Evolutionary conservation across 2,113 vertebrate species (phyloP).

Genomic region (Xenopus tropicalis): DNA sequence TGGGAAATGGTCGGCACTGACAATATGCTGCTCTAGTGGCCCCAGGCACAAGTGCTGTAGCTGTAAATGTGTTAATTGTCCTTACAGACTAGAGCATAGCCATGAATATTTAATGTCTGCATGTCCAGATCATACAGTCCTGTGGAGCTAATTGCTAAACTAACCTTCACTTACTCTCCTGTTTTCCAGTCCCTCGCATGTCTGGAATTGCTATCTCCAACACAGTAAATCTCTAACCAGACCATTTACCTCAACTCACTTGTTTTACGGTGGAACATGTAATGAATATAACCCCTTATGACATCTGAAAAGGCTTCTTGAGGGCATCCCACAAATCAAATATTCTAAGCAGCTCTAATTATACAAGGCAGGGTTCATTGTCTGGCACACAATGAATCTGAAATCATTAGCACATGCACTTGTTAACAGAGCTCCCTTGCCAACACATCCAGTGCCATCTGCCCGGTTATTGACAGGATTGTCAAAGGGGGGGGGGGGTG

Average conservation of each 20-base stretch:
- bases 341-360: conserved; percentile 42
- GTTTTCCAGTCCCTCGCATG: background rate
- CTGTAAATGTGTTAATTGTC: background rate
- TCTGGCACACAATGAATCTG: conserved; percentile 45
- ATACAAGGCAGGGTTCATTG: conserved; percentile 50
- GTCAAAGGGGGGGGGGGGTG: conserved; percentile 43
- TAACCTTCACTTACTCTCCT: background rate
- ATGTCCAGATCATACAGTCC: background rate
- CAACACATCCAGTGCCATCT: conserved; percentile 60
- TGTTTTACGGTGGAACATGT: conserved; percentile 21
- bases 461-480: conserved; percentile 61
- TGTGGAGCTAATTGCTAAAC: background rate
- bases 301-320: conserved; percentile 6
- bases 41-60: background rate
- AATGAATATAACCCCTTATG: conserved; percentile 6
- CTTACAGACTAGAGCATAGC: background rate
- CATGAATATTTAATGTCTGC: background rate
- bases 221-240: background rate
- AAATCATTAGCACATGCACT: conserved; percentile 54
- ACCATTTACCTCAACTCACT: conserved; percentile 5
- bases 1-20: background rate
- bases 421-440: conserved; percentile 54
- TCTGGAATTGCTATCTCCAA: background rate
- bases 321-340: conserved; percentile 28
- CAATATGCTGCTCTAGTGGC: background rate